Base-by-base conservation (phyloP, 1,140 invertebrate genomes). In the Phocides pigmalion region DNA sequence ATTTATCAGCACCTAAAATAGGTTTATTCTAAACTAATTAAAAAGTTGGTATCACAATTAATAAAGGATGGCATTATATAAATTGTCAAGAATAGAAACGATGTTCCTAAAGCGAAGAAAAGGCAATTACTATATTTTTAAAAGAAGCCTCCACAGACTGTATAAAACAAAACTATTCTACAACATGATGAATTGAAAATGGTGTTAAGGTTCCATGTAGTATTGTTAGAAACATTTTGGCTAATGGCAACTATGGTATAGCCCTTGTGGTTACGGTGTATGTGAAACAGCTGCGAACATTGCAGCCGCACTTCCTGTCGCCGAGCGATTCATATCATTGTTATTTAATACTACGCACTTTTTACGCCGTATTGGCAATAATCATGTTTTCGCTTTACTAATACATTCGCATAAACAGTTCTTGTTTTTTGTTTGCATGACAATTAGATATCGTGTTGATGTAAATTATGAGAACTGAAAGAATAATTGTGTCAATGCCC, bases 261-360 rank as follows among this genome's bases (percentile, higher is more conserved):
- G 28, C 28, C 28, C 51, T 65, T 68, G 25, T 17, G 54, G 58
- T 49, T 61, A 49, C 46, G 58, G 8, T 49, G 49, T 19, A 50
- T 61, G 58, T 42, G 50, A 69, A 71, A 76, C 84, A 83, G 82
- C 81, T 81, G 76, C 67, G 62, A 66, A 51, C 69, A 58, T 58
- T 46, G 62, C 81, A 81, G 76, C 75, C 76, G 71, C 53, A 72
- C 74, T 85, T 85, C 83, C 81, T 81, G 79, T 68, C 71, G 51
- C 63, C 74, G 70, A 81, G 68, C 65, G 68, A 70, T 72, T 74
- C 66, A 87, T 87, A 71, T 74, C 64, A 87, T 87, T 87, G 81
- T 86, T 86, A 15, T 61, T 61, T 20, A 32, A 49, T 61, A 79
- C 67, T 64, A 61, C 44, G 64, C 53, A 54, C 59, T 71, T 72